Base-by-base conservation (phyloP, 2,888 invertebrate genomes). In the Spodoptera littoralis region DNA sequence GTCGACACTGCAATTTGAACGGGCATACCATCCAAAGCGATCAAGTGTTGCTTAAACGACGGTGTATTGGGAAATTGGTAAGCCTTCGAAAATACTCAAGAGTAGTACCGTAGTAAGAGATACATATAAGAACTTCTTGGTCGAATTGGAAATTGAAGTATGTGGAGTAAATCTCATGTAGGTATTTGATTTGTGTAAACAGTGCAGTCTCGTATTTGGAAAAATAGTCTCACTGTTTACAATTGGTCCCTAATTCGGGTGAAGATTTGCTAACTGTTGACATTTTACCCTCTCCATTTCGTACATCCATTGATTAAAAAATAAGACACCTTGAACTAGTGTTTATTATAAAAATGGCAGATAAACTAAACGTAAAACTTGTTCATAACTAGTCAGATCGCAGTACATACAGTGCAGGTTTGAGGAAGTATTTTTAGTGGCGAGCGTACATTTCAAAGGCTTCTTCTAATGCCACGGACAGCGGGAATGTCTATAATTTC, bases 351-450 rank as follows among this genome's bases (percentile, higher is more conserved):
- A 46, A 59, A 65, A 59, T 54, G 24, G 45, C 51, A 65, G 59
- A n/a, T 52, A 50, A 60, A 59, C 58, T 63, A 68, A 65, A 64
- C 65, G 52, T 64, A 51, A 62, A 69, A 77, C 59, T 61, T 36
- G 50, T 58, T 60, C 52, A 57, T 43, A 64, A 47, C 24, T 24
- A 61, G 50, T 41, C 36, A 27, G 36, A 59, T 61, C 36, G 58
- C 46, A 50, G 53, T 49, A 48, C 22, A 61, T 73, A 64, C 48
- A 49, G 53, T 70, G 53, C 58, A 54, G 59, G 66, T 60, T 8
- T 8, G 36, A 75, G 72, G 77, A 75, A 80, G 70, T 82, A 84
- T 81, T 81, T 82, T 81, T 82, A 84, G 76, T 80, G 61, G 67
- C 64, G 65, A 47, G 49, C 56, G 43, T 56, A 67, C 79, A 82